phyloP scores from a whole-genome alignment of 2,888 invertebrate species.

The Sipha maydis region DNA sequence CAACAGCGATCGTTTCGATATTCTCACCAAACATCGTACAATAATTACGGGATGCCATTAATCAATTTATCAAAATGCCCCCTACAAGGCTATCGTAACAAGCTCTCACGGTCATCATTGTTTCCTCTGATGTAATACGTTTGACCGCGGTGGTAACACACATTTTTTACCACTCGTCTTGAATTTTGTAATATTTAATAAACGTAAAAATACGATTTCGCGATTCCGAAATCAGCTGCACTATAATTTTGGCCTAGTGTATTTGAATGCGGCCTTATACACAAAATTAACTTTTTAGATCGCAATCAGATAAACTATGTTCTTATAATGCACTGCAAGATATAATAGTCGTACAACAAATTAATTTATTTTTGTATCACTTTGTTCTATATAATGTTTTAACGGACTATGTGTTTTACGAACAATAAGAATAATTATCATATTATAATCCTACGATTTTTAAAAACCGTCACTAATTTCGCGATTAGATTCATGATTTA shows the following conservation, averaged over 20 bases:
- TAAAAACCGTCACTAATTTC: no score
- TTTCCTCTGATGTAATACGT: background rate
- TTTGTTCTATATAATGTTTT: no score
- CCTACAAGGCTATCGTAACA: background rate
- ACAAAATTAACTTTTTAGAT: background rate
- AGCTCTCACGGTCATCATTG: constrained; percentile 2
- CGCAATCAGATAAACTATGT: no score
- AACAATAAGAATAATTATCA: no score
- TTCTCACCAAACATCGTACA: background rate
- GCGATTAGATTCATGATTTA: no score
- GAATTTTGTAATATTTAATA: background rate
- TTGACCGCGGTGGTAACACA: background rate
- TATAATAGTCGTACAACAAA: no score
- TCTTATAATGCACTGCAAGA: no score
- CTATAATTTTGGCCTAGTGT: background rate
- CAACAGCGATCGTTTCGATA: background rate
- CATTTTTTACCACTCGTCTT: background rate
- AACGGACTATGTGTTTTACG: no score
- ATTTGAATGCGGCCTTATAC: background rate
- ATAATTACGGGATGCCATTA: background rate
- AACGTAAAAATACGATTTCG: background rate
- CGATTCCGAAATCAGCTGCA: background rate
- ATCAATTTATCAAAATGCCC: constrained; percentile 31
- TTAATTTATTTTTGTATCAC: no score
- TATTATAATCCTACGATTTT: no score